These are phyloP conservation scores for Trichonephila clavipes DNA, from an alignment of 1,140 invertebrate genomes.

Conservation along the genomic window DNA sequence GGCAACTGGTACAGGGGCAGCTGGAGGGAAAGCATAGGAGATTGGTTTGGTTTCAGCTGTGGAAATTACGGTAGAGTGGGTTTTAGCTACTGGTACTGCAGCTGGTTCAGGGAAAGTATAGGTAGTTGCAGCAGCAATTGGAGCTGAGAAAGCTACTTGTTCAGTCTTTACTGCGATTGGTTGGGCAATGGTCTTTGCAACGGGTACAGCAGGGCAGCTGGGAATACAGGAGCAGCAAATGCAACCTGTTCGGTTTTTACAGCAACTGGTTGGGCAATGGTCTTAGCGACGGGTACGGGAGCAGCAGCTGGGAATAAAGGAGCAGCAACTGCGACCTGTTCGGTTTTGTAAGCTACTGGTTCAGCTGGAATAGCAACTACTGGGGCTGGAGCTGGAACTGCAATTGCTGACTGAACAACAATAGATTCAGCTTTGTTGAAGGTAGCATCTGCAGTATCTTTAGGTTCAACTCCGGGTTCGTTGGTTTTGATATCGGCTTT, in stretches of 20 bases:
- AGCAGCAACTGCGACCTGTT: constrained; percentile 76
- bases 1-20: constrained; percentile 50
- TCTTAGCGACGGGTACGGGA: constrained; percentile 58
- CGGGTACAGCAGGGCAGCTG: constrained; percentile 76
- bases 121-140: constrained; percentile 77
- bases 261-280: background rate
- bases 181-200: constrained; percentile 46
- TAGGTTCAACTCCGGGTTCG: constrained; percentile 77
- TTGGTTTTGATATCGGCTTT: constrained; percentile 78
- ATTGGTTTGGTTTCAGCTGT: constrained; percentile 32
- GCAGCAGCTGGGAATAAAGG: constrained; percentile 79
- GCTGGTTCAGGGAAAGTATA: constrained; percentile 44
- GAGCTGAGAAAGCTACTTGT: constrained; percentile 4
- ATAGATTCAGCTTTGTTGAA: constrained; percentile 77
- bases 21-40: constrained; percentile 31
- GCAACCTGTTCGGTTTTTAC: constrained; percentile 26
- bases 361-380: constrained; percentile 82
- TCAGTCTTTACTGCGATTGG: background rate
- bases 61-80: constrained; percentile 1
- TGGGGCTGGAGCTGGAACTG: constrained; percentile 76
- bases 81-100: constrained; percentile 55
- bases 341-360: constrained; percentile 74
- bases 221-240: constrained; percentile 78
- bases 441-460: constrained; percentile 77
- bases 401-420: constrained; percentile 73